Percentiles rank a stretch among this genome's conserved stretches.
These are phyloP conservation scores for Rhingia campestris DNA, from an alignment of 2,888 invertebrate genomes.

Conservation along the genomic window DNA sequence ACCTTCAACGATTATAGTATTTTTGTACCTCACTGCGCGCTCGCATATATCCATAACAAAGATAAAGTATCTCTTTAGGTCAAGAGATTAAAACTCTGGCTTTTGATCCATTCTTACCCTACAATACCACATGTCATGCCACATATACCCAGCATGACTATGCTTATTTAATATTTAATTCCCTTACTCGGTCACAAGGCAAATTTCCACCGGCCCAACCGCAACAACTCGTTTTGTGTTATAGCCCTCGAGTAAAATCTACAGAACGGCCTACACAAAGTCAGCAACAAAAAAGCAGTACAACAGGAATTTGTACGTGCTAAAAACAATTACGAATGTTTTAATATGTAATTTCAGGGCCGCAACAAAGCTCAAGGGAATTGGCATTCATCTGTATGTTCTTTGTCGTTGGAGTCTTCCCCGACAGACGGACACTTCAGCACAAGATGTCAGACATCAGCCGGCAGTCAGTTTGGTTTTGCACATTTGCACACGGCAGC, in stretches of 20 bases:
- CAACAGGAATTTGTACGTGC: conserved; percentile 41
- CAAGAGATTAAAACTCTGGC: too few relatives aligned
- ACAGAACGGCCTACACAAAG: conserved; percentile 6
- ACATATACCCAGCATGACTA: background rate
- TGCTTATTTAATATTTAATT: background rate
- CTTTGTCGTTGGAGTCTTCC: background rate
- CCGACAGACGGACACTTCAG: conserved; percentile 27
- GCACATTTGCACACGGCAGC: conserved; percentile 25
- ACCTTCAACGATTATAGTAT: too few relatives aligned
- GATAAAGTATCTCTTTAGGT: too few relatives aligned
- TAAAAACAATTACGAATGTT: conserved; percentile 56
- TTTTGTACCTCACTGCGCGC: too few relatives aligned
- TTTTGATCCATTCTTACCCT: background rate
- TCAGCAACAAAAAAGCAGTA: background rate
- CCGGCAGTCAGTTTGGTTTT: conserved; percentile 17
- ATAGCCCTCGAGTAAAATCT: conserved; percentile 3
- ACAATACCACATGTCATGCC: background rate
- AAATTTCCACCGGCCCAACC: conserved; percentile 13
- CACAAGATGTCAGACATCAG: conserved; percentile 33
- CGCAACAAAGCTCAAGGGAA: conserved; percentile 43
- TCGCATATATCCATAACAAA: background rate
- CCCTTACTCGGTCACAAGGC: conserved; percentile 24
- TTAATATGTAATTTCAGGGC: conserved; percentile 44
- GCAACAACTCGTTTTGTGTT: conserved; percentile 13
- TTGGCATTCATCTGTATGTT: conserved; percentile 11